Percentiles rank a stretch among this genome's conserved stretches.
phyloP scores from a whole-genome alignment of 2,888 invertebrate genomes.

The Stenotaenia linearis region DNA sequence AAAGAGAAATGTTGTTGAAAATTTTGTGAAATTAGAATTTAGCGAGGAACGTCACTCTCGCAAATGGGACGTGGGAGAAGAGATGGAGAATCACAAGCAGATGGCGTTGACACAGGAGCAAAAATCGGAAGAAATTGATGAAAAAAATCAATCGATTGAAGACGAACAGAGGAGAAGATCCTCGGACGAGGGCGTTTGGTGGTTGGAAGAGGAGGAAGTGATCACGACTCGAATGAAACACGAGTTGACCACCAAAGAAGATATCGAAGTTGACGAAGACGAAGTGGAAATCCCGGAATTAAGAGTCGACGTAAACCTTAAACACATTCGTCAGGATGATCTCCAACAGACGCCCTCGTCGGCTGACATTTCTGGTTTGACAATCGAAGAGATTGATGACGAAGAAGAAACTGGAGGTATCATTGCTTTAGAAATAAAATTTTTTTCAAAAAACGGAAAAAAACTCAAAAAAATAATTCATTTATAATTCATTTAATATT shows the following conservation, averaged over 20 bases:
- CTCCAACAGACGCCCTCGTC: neutral
- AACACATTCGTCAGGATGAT: neutral
- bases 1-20: too few relatives aligned
- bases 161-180: neutral
- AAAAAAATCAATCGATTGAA: neutral
- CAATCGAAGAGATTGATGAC: neutral
- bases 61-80: neutral
- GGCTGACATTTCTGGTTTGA: neutral
- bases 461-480: too few relatives aligned
- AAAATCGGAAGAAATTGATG: neutral
- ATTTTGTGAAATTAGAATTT: neutral
- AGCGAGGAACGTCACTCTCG: neutral
- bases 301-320: neutral
- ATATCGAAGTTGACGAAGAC: conserved; percentile 7
- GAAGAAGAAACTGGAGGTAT: neutral
- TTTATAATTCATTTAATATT: too few relatives aligned
- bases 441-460: too few relatives aligned
- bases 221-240: neutral
- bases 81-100: neutral
- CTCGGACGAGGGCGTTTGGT: neutral
- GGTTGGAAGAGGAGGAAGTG: conserved; percentile 26
- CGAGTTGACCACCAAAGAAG: neutral
- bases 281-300: conserved; percentile 21
- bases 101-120: neutral
- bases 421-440: neutral